These are phyloP conservation scores for Heliconius nattereri DNA, from an alignment of 1,140 invertebrate genomes.

Conservation along the genomic window DNA sequence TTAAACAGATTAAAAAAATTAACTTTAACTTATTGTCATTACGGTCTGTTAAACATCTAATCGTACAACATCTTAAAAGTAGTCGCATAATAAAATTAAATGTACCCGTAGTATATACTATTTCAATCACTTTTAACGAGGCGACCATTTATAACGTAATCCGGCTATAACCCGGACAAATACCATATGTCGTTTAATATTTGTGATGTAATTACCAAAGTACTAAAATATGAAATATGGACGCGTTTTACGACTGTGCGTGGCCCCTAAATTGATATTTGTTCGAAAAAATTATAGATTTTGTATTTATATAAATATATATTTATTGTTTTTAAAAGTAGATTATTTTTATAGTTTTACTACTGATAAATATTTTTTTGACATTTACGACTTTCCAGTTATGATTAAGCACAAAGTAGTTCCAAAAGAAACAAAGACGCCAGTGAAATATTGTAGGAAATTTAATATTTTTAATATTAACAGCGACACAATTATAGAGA, in stretches of 20 bases:
- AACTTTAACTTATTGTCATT: no score
- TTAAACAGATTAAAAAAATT: no score
- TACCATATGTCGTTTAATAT: slow-evolving; percentile 4
- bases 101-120: neutral
- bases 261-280: neutral
- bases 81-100: neutral
- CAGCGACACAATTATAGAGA: no score
- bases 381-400: no score
- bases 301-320: no score
- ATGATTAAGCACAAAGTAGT: no score
- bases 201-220: slow-evolving; percentile 5
- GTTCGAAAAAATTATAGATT: neutral
- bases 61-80: neutral
- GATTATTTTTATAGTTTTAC: neutral
- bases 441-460: no score
- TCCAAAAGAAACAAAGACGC: no score
- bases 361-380: no score
- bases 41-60: no score
- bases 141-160: neutral
- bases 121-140: neutral
- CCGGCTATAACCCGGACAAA: neutral
- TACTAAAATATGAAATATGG: slow-evolving; percentile 1
- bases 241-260: neutral
- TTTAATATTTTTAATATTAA: no score
- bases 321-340: neutral